Evolutionary conservation across 1,140 invertebrate genomes (phyloP).

Genomic region (Parasteatoda tepidariorum): DNA sequence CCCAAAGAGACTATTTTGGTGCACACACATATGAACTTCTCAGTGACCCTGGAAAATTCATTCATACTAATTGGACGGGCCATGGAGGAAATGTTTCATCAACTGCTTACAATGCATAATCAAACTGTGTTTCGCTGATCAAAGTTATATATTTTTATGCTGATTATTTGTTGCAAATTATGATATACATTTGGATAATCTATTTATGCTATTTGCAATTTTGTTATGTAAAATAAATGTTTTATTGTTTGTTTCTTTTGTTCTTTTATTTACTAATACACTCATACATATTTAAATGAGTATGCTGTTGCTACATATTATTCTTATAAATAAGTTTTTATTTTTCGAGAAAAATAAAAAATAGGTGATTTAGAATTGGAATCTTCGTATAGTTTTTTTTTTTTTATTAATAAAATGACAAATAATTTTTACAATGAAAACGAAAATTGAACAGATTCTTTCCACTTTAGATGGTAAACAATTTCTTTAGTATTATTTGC

Average conservation of each 20-base stretch:
- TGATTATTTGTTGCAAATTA: conserved; percentile 11
- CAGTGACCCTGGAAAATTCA: conserved; percentile 85
- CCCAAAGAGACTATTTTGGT: conserved; percentile 98
- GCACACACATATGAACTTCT: conserved; percentile 98
- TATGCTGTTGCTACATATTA: no score
- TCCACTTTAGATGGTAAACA: no score
- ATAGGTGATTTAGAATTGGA: no score
- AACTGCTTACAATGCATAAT: conserved; percentile 91
- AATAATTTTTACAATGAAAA: no score
- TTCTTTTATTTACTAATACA: no score
- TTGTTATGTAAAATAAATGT: conserved; percentile 31
- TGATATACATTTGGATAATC: conserved; percentile 10
- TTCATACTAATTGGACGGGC: conserved; percentile 99
- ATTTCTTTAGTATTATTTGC: no score
- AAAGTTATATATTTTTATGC: conserved; percentile 9
- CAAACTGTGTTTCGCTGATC: neutral
- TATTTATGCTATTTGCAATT: conserved; percentile 27
- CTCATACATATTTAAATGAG: no score
- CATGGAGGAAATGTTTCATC: conserved; percentile 96
- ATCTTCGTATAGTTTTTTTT: no score
- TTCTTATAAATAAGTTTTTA: no score
- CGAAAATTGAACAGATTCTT: no score
- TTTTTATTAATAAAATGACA: no score
- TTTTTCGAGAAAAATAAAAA: no score
- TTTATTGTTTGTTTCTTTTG: conserved; percentile 41